Base-by-base conservation (phyloP, 2,888 invertebrate species). In the Anthrax anthrax region DNA sequence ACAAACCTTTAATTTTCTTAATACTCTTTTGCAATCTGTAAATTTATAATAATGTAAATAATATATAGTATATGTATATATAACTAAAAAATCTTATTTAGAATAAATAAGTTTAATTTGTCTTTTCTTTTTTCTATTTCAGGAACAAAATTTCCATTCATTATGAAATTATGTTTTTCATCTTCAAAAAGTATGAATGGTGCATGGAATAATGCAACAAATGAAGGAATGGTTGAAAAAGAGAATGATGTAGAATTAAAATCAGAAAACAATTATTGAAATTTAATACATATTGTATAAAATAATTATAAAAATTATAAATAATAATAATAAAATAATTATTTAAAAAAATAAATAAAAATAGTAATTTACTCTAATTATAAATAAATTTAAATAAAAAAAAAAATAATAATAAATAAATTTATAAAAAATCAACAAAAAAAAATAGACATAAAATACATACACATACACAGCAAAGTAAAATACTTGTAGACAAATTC, bases 81-180 rank as follows among this genome's bases (percentile, higher is more conserved):
- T n/a, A n/a, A n/a, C n/a, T n/a, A n/a, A n/a, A n/a, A n/a, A n/a
- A n/a, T n/a, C n/a, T n/a, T n/a, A n/a, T n/a, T n/a, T n/a, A n/a
- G n/a, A n/a, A n/a, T n/a, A n/a, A n/a, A n/a, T n/a, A n/a, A n/a
- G n/a, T n/a, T 39, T 17, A 13, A 17, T 19, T 14, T 32, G 32
- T 32, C 18, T 19, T 19, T 14, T 19, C n/a, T 23, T n/a, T n/a
- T 23, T 43, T 27, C 12, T 4, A 38, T 10, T 14, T 8, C 76
- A 91, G 92, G 85, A 69, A 92, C 92, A 56, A 95, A 95, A 74
- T 92, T 92, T 71, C 97, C 97, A 56, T 97, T 94, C 76, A 89
- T 95, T 61, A 88, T 97, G 85, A 97, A 97, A 73, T 75, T 97
- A 58, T 96, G 96, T 67, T 97, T 96, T 77, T 95, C 95, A 18